Evolutionary conservation across 2,888 invertebrate genomes (phyloP).

Genomic region (Zelleria hepariella): DNA sequence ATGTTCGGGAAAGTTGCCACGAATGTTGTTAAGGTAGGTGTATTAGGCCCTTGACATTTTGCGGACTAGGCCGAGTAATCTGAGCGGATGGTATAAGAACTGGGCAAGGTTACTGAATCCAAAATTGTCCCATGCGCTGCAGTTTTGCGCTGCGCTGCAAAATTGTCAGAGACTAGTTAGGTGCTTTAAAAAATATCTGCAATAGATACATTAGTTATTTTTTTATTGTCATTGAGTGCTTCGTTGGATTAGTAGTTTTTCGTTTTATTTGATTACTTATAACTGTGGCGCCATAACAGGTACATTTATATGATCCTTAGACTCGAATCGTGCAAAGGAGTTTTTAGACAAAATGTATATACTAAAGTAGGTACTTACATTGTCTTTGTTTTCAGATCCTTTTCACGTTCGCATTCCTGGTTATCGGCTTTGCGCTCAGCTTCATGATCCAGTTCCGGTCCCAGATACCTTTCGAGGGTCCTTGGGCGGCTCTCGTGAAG

Average conservation of each 20-base stretch:
- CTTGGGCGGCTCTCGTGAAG: slow-evolving; percentile 67
- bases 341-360: not conserved
- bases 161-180: too few species aligned
- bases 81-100: too few species aligned
- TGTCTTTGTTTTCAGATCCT: slow-evolving; percentile 52
- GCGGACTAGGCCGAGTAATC: too few species aligned
- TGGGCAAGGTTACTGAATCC: too few species aligned
- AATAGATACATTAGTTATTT: not conserved
- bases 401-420: slow-evolving; percentile 56
- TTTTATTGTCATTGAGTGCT: not conserved
- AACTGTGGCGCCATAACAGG: too few species aligned
- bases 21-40: slow-evolving; percentile 67
- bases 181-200: too few species aligned
- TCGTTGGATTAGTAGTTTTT: not conserved
- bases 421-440: slow-evolving; percentile 69
- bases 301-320: too few species aligned
- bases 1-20: slow-evolving; percentile 74
- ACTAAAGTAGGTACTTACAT: not conserved
- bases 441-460: slow-evolving; percentile 71
- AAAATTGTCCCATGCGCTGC: too few species aligned
- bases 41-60: too few species aligned
- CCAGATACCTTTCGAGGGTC: slow-evolving; percentile 60
- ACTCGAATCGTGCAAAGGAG: not conserved
- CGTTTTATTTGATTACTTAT: not conserved
- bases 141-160: too few species aligned